Evolutionary conservation across 2,888 invertebrate genomes (phyloP), one percentile per base, ranked within the genome.

Genomic region (Nipponacmea schrenckii): DNA sequence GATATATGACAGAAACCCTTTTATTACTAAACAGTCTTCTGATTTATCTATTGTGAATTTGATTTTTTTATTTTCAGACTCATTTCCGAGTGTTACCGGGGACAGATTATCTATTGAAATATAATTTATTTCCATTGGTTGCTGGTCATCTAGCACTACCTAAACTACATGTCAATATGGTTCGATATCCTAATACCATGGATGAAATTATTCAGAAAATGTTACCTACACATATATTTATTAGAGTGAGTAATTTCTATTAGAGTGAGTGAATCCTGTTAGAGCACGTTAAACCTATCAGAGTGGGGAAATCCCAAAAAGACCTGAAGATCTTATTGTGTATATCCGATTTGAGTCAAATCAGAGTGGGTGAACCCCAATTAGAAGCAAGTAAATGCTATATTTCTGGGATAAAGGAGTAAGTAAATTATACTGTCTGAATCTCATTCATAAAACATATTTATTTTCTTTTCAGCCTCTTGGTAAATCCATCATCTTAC

Each of bases 61-160:
- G 39, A 0, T 39, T 5, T 39, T 56, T 24, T 67, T 68, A 24
- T 24, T 81, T 81, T 27, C 79, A 90, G 90, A 84, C 89, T 2
- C 88, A 87, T 66, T 86, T 90, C 74, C 84, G 90, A 65, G 83
- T 91, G 20, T 79, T 90, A 70, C 90, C 90, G 0, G 80, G 86
- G 10, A 86, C 86, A 69, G 83, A 84, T 14, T 84, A 87, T 68
- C 77, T 84, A 63, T 81, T 91, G 77, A 83, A 92, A 80, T 96
- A 94, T 91, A 94, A 94, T 85, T 91, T 96, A 74, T 94, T 94
- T 81, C 95, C 96, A 0, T 90, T 94, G 79, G 91, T 93, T 66
- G 91, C 94, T 14, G 95, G 95, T 3, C 92, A 92, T 86, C 93
- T 94, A n/a, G 90, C 91, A 2, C 91, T 94, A 71, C 94, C 94